phyloP scores from a whole-genome alignment of 2,888 invertebrate species.

The Drosophila ezoana region DNA sequence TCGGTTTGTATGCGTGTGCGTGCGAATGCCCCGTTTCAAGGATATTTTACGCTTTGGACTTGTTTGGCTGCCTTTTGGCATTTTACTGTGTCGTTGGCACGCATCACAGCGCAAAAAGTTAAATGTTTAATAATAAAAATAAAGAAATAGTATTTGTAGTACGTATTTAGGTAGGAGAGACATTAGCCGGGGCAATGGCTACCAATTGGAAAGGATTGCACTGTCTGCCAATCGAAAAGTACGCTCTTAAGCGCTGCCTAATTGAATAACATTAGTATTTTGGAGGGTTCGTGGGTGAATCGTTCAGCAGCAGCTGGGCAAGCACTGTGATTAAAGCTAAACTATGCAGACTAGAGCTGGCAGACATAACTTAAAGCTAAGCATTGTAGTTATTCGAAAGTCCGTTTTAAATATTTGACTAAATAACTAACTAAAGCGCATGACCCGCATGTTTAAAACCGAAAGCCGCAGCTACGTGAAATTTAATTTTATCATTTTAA shows the following conservation, averaged over 20 bases:
- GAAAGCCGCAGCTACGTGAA: background rate
- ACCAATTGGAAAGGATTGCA: constrained; percentile 35
- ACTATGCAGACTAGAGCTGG: background rate
- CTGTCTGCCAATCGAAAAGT: constrained; percentile 9
- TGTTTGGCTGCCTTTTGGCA: constrained; percentile 46
- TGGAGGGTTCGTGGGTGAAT: background rate
- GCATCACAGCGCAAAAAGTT: constrained; percentile 60
- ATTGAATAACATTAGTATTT: constrained; percentile 33
- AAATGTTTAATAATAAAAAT: constrained; percentile 66
- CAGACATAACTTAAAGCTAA: background rate
- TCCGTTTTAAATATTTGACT: no score
- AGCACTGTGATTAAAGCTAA: background rate
- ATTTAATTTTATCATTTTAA: background rate
- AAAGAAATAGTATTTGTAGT: background rate
- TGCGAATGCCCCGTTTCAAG: constrained; percentile 68
- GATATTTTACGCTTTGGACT: constrained; percentile 47
- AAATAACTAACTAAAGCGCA: no score
- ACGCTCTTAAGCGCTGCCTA: constrained; percentile 21
- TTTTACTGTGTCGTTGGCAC: constrained; percentile 72
- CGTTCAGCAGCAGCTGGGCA: background rate
- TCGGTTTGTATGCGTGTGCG: constrained; percentile 40
- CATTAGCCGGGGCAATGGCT: constrained; percentile 27
- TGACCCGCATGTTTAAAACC: background rate
- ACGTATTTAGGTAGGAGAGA: constrained; percentile 26
- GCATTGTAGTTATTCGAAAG: no score